Base-by-base conservation (phyloP, 1,140 invertebrate species). In the Cyclargus thomasi region DNA sequence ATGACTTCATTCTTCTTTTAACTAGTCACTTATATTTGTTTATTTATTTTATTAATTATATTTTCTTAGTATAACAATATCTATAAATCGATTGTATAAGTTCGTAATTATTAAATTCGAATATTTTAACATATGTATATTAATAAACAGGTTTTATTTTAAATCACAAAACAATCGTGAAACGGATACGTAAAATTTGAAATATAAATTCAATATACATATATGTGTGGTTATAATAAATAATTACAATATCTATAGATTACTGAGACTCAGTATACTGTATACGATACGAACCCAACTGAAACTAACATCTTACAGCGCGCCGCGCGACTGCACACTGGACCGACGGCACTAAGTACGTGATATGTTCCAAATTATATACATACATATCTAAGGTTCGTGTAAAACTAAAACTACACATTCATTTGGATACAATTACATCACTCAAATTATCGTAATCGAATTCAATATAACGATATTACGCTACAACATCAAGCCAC, bases 61-160 rank as follows among this genome's bases (percentile, higher is more conserved):
- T 88, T 87, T 86, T 90, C 86, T 90, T 90, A 90, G 83, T 90
- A 90, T 90, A 90, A 86, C 85, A 90, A 88, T 90, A 90, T 90
- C 87, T 90, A 90, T 90, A 90, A 90, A 88, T 89, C 82, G 86
- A 86, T 85, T 90, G 87, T 90, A 90, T 90, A 90, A 90, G 87
- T 88, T 88, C 85, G 83, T 90, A 90, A 90, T 90, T 90, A 90
- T 90, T 90, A 90, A 90, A 90, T 90, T 90, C 87, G 87, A 90
- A 90, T 90, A 90, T 90, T 90, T 90, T 90, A 90, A 90, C 87
- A 90, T 90, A 90, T 90, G 87, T 90, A 90, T 90, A 90, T 90
- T 90, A 90, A 90, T 90, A 90, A 90, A 90, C 86, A 84, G 78
- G 84, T 88, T 87, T 89, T 87, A 90, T 88, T 87, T 88, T 77